Conservation (phyloP, 2,888 invertebrate species). For the Melipona beecheii region DNA sequence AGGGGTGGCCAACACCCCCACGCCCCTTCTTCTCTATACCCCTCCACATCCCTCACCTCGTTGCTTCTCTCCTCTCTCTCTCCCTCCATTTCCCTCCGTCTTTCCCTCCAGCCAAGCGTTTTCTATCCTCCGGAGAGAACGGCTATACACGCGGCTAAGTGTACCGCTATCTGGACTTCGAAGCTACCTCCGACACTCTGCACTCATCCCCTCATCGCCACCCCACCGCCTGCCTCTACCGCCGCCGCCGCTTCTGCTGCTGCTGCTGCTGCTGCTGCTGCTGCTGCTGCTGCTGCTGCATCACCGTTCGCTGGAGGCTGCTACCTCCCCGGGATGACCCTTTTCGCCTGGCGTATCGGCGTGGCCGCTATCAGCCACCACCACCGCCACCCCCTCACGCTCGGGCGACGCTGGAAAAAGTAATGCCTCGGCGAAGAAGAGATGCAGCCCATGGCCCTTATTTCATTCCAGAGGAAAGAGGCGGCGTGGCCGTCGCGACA, state of each 20-base stretch:
- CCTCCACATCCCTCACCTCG: constrained; percentile 48
- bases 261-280: background rate
- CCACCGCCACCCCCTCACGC: constrained; percentile 25
- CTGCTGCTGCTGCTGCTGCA: constrained; percentile 42
- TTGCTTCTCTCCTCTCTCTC: constrained; percentile 36
- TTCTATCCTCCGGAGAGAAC: constrained; percentile 70
- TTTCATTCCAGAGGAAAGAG: constrained; percentile 65
- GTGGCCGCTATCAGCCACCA: constrained; percentile 51
- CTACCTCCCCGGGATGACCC: constrained; percentile 71
- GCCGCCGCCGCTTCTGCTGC: background rate
- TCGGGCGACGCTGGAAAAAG: constrained; percentile 47
- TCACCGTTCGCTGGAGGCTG: constrained; percentile 65
- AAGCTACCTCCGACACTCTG: constrained; percentile 69
- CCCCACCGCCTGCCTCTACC: background rate
- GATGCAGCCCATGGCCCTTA: constrained; percentile 68
- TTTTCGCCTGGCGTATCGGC: constrained; percentile 68
- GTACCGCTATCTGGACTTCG: constrained; percentile 75
- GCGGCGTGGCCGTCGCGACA: constrained; percentile 27
- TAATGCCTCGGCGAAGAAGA: constrained; percentile 59
- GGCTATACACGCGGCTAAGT: constrained; percentile 76
- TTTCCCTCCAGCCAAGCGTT: constrained; percentile 51
- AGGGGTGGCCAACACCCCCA: constrained; percentile 71
- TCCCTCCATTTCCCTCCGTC: constrained; percentile 29
- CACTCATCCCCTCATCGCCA: constrained; percentile 37
- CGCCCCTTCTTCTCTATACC: constrained; percentile 51